Base-by-base conservation (phyloP, 2,113 vertebrate species). In the Calyptommatus sinebrachiatus region DNA sequence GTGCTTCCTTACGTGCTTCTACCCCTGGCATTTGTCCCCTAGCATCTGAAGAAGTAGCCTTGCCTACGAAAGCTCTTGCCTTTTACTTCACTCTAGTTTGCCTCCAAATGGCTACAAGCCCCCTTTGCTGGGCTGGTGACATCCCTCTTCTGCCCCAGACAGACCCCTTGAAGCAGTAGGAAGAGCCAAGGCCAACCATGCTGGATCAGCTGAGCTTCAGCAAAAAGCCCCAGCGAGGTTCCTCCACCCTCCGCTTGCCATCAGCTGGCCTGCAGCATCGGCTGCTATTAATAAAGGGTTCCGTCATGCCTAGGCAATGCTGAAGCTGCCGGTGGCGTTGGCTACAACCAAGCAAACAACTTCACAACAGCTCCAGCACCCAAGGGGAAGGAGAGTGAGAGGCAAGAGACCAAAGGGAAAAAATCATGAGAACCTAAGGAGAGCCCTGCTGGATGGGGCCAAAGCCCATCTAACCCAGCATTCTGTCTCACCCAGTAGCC, bases 211-310 rank as follows among this genome's bases (percentile, higher is more conserved):
- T 48, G 67, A 71, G 53, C 29, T 31, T 28, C 46, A 45, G 21
- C n/a, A 48, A 31, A 28, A 53, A 5, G 24, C 16, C 7, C 4
- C 22, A 57, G 46, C 57, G 6, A 16, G 14, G 31, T 41, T 35
- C 57, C 35, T 18, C 71, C 63, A 73, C 62, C 61, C 46, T 2
- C 45, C 35, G 26, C 67, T 18, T n/a, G 45, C 66, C 45, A 16
- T 63, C 35, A 48, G 67, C 65, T 57, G 53, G 11, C 53, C 53
- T 57, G 53, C 24, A 74, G 28, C 71, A 74, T 31, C 62, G 26
- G 50, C 50, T 45, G 72, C 76, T 78, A 73, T 78, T 83, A 78
- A 78, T 83, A 78, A 78, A 73, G 72, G 65, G 63, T 78, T 72
- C 76, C 63, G 10, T 78, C 81, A 74, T 73, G 71, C 50, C 50